Percentiles rank a stretch among this genome's conserved stretches.
Conservation (phyloP, 2,113 vertebrate genomes). For the Octodon degus region DNA sequence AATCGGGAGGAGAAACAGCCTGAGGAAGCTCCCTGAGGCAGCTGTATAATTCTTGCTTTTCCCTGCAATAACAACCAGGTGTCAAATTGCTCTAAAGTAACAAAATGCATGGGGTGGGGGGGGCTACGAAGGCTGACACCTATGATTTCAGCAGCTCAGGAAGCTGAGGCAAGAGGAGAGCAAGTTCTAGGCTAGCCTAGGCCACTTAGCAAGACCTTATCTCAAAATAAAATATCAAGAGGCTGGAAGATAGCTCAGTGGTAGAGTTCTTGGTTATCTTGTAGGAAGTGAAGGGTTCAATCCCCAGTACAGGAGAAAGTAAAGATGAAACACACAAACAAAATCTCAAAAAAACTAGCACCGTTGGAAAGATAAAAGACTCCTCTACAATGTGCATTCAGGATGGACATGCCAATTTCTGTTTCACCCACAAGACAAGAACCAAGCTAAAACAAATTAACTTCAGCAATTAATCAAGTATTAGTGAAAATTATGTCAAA, state of each 20-base stretch:
- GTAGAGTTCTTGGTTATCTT: not conserved
- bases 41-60: slow-evolving; percentile 25
- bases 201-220: not conserved
- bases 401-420: slow-evolving; percentile 14
- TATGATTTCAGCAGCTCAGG: not conserved
- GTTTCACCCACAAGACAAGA: not conserved
- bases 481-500: slow-evolving; percentile 17
- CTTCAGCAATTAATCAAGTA: slow-evolving; percentile 11
- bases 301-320: not conserved
- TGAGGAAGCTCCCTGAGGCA: not conserved
- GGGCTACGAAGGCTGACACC: not conserved
- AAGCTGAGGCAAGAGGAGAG: not conserved
- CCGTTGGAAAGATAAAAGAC: not conserved
- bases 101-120: not conserved
- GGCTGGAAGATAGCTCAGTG: not conserved
- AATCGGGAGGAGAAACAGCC: not conserved
- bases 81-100: not conserved
- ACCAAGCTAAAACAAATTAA: slow-evolving; percentile 24
- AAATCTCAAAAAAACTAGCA: not conserved
- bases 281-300: not conserved
- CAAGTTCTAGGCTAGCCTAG: not conserved
- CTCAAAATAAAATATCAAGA: not conserved
- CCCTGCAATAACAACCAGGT: not conserved
- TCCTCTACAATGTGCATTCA: not conserved
- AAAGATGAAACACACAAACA: not conserved